phyloP scores from a whole-genome alignment of 2,113 vertebrate species.

The Menura novaehollandiae region DNA sequence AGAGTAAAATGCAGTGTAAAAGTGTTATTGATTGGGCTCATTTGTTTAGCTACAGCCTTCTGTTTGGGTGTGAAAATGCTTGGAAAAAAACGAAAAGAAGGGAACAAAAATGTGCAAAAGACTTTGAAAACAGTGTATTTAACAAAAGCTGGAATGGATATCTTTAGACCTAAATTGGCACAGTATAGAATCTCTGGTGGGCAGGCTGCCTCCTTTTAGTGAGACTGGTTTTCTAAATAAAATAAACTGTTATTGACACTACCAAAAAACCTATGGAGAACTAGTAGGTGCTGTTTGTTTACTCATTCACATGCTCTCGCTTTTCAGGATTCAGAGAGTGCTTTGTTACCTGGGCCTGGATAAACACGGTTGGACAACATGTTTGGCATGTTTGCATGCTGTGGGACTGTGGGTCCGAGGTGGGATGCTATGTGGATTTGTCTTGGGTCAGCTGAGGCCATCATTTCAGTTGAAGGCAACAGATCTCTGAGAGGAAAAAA shows the following conservation, averaged over 20 bases:
- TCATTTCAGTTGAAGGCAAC: conserved; percentile 80
- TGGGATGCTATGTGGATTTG: conserved; percentile 85
- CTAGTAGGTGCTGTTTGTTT: neutral
- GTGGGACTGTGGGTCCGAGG: conserved; percentile 75
- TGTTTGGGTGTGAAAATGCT: neutral
- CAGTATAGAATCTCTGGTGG: neutral
- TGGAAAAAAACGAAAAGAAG: neutral
- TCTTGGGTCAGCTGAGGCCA: conserved; percentile 79
- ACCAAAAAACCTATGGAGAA: neutral
- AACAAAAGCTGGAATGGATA: neutral
- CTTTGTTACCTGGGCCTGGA: conserved; percentile 73
- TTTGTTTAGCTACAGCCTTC: neutral
- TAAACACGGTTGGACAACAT: conserved; percentile 76
- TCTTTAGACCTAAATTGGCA: neutral
- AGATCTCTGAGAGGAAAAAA: conserved; percentile 75
- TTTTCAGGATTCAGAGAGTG: neutral
- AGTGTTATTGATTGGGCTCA: neutral
- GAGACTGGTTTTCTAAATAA: neutral
- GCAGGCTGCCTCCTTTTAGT: neutral
- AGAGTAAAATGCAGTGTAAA: neutral
- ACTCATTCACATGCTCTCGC: neutral
- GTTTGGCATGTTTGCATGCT: conserved; percentile 75
- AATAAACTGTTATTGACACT: neutral
- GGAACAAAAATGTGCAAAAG: neutral
- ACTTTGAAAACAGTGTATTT: neutral